Base-by-base conservation (phyloP, 1,140 invertebrate species). In the Drosophila eugracilis region DNA sequence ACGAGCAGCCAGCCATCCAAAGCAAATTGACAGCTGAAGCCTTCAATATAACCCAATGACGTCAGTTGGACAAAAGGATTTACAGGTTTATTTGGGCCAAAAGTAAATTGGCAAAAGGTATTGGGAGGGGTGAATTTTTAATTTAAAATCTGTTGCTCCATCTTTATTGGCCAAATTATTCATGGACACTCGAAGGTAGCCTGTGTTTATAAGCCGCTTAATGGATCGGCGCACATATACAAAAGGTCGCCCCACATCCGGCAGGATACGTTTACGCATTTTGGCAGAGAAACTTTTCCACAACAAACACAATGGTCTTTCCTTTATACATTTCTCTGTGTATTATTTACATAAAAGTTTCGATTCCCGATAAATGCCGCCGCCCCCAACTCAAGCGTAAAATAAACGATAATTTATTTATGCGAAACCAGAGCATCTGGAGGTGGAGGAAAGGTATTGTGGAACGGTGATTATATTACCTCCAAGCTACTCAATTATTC, bases 161-260 rank as follows among this genome's bases (percentile, higher is more conserved):
- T 65, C 15, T n/a, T 77, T 69, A 81, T 73, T 71, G 36, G 54
- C 63, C 53, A 78, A 85, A 85, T 85, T 77, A 86, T 86, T 86
- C 81, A 86, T 78, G 81, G 63, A 65, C 63, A 70, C 44, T 74
- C 78, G 32, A 15, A n/a, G 41, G 24, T 44, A 71, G 53, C 45
- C 45, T 57, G 49, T 39, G 42, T 52, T 70, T 58, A 63, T 88
- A 89, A 83, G 78, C 83, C 62, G 53, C 84, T 73, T 88, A 88
- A 88, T 88, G 83, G 83, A 66, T 69, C 57, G 84, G 65, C 62
- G 73, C 74, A 88, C 75, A 88, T 66, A 78, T 75, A 88, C 75
- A 83, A 86, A 86, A 78, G 83, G 73, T 78, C 74, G 77, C 63
- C 73, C 63, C 73, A 44, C 78, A 88, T 86, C 81, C 77, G 77